These are phyloP conservation scores for Arizona elegans DNA, from an alignment of 2,113 vertebrate genomes.

Conservation along the genomic window DNA sequence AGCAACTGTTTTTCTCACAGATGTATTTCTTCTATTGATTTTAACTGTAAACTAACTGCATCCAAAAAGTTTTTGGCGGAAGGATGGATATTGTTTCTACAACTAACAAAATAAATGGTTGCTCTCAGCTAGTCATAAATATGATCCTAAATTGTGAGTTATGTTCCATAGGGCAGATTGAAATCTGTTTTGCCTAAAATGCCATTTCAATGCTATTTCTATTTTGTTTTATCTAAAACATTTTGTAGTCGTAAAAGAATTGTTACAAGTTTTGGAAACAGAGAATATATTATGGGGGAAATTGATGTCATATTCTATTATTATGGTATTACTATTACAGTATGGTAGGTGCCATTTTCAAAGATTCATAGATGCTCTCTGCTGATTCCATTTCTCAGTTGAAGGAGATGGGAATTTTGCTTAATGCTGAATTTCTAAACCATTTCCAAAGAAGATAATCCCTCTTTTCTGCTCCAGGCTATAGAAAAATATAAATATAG, in stretches of 20 bases:
- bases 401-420: not conserved
- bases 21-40: not conserved
- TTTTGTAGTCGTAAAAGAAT: not conserved
- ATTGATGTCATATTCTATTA: not conserved
- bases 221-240: not conserved
- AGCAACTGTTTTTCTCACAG: not conserved
- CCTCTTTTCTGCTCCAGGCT: not conserved
- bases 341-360: not conserved
- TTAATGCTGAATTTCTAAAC: not conserved
- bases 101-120: not conserved
- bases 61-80: not conserved
- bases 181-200: not conserved
- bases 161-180: not conserved
- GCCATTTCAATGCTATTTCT: not conserved
- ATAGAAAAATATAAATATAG: not conserved
- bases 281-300: not conserved
- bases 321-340: not conserved
- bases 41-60: not conserved
- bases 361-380: not conserved
- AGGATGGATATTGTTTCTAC: not conserved
- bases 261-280: not conserved
- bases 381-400: not conserved
- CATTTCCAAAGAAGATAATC: not conserved
- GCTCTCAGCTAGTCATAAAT: not conserved
- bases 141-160: not conserved